A percentile compares a stretch with the other conserved stretches of the same genome.
These are phyloP conservation scores for Cygnus buccinator DNA, from an alignment of 2,113 vertebrate genomes.

Conservation along the genomic window DNA sequence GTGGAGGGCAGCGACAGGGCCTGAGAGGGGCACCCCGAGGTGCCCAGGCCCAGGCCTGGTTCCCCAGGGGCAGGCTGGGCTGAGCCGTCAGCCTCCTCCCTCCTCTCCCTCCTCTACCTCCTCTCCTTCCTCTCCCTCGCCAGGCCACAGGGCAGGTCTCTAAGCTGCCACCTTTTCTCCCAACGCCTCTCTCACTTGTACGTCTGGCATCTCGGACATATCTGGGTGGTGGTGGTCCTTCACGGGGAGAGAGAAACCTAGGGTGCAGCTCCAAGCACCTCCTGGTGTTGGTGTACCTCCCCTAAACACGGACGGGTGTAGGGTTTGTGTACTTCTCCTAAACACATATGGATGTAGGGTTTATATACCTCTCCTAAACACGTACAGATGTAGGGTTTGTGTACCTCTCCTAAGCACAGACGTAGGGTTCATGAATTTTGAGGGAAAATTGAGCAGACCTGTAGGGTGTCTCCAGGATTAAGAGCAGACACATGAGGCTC, in stretches of 20 bases:
- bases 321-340: background rate
- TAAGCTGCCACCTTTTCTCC: background rate
- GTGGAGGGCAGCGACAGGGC: no score
- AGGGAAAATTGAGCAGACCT: background rate
- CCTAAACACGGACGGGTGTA: no score
- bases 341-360: background rate
- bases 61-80: no score
- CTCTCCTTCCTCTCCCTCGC: no score
- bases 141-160: background rate
- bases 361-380: background rate
- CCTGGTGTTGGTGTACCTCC: background rate
- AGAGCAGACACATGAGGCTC: background rate
- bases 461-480: background rate
- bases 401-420: background rate
- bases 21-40: no score
- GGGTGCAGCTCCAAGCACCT: background rate
- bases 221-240: background rate
- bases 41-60: no score
- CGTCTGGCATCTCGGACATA: background rate
- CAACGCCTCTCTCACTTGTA: background rate
- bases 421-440: background rate
- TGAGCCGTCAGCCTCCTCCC: no score
- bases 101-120: no score
- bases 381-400: background rate
- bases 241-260: background rate